Base-by-base conservation (phyloP, 2,797 vertebrate species). In the Lacerta agilis region DNA sequence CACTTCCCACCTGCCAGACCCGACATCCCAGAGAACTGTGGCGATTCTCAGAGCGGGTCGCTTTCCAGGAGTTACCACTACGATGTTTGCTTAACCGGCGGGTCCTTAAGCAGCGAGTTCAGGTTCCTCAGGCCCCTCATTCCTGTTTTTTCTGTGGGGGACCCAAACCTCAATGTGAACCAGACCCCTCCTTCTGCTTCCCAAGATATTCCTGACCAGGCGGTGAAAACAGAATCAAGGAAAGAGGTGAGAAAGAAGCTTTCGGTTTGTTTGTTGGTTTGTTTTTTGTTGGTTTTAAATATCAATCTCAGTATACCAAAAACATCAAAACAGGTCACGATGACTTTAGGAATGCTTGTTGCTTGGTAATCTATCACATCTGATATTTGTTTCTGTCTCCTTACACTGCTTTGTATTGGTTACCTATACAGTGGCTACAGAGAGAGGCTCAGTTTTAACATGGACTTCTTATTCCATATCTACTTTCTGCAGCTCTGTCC, bases 31-130 rank as follows among this genome's bases (percentile, higher is more conserved):
- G 64, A 69, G 20, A 73, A 72, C 36, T 71, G n/a, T 64, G 38
- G 27, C 0, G 75, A 79, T 84, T 67, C 38, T 45, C 25, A 27
- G 71, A 67, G 23, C 4, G 58, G 72, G 0, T 41, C 77, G 6
- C 75, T 83, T 85, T 77, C 83, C 36, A 75, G 49, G 73, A 75
- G 36, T n/a, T 85, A 85, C 58, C 75, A 77, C 8, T 85, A 85
- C 11, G 88, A 94, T n/a, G 92, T 93, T 38, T 91, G 86, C 55
- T 45, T 92, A 45, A 55, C 0, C 0, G 89, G 72, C 18, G 90
- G 67, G 0, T 91, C 93, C 0, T 89, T 80, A 23, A 93, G 33
- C 66, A 92, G 89, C 0, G 93, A 96, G 27, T 96, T 96, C 87
- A 93, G 45, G 3, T 97, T 95, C 86, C 86, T 96, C 5, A 49